Conservation (phyloP, 37 sponge, comb jelly and placozoan genomes). For the Crambe crambe region DNA sequence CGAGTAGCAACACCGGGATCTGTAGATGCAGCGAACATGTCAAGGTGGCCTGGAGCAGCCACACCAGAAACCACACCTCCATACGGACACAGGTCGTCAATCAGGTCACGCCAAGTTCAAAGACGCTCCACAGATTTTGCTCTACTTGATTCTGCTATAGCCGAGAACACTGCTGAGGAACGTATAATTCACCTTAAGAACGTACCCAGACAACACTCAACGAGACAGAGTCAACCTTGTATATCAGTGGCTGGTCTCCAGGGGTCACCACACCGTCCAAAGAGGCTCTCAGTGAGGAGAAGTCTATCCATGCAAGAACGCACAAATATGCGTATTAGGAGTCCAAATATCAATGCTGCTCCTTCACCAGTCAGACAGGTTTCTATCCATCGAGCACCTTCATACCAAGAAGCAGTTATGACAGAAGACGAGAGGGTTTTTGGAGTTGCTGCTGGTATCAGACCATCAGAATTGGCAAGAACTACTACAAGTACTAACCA, state of each 20-base stretch:
- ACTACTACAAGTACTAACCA: background rate
- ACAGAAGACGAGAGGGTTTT: background rate
- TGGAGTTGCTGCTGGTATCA: constrained; percentile 11
- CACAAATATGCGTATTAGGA: background rate
- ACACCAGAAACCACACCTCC: background rate
- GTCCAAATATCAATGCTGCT: background rate
- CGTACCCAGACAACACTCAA: background rate
- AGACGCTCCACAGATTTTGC: background rate
- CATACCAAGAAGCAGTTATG: constrained; percentile 47
- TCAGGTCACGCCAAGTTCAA: background rate
- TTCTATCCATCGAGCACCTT: constrained; percentile 15
- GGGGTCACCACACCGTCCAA: background rate
- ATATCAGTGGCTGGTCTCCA: background rate
- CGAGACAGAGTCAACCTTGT: constrained; percentile 6
- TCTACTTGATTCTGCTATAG: background rate
- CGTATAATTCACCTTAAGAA: too few relatives aligned
- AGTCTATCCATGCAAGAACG: constrained; percentile 13
- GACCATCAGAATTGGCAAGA: background rate
- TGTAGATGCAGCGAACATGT: background rate
- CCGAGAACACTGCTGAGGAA: background rate
- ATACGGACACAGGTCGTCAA: background rate
- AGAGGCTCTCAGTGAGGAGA: background rate
- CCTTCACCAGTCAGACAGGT: background rate
- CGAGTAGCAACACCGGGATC: background rate
- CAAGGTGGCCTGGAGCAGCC: background rate